Percentiles rank a stretch among this genome's conserved stretches.
phyloP scores from a whole-genome alignment of 2,113 vertebrate species.

The Piaya cayana region DNA sequence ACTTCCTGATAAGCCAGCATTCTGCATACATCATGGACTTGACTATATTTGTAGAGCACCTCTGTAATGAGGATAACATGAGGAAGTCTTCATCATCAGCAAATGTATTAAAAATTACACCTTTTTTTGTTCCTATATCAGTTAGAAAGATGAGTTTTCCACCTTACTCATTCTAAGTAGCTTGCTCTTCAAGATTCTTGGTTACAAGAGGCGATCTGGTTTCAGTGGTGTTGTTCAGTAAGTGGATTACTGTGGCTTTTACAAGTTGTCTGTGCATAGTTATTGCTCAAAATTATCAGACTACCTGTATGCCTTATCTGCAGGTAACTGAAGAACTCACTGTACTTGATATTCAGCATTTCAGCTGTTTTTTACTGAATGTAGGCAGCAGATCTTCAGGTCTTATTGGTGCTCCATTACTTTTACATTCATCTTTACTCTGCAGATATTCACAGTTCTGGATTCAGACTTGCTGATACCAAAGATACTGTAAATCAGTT shows the following conservation, averaged over 20 bases:
- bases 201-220: not conserved
- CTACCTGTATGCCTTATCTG: not conserved
- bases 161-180: not conserved
- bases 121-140: not conserved
- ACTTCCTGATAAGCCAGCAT: not conserved
- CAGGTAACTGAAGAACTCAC: not conserved
- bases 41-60: not conserved
- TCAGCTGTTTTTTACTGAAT: not conserved
- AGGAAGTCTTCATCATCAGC: not conserved
- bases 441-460: not conserved
- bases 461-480: not conserved
- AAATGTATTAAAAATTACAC: not conserved
- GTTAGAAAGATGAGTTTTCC: not conserved
- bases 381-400: not conserved
- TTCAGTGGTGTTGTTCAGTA: not conserved
- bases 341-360: not conserved
- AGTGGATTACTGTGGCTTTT: not conserved
- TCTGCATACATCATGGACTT: not conserved
- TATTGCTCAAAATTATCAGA: not conserved
- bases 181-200: not conserved
- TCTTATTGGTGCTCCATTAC: not conserved
- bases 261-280: not conserved
- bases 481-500: not conserved
- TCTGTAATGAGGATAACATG: not conserved
- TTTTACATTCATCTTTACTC: not conserved